Percentiles rank a stretch among this genome's conserved stretches.
phyloP scores from a whole-genome alignment of 2,797 vertebrate genomes.

The Diplodus sargus region DNA sequence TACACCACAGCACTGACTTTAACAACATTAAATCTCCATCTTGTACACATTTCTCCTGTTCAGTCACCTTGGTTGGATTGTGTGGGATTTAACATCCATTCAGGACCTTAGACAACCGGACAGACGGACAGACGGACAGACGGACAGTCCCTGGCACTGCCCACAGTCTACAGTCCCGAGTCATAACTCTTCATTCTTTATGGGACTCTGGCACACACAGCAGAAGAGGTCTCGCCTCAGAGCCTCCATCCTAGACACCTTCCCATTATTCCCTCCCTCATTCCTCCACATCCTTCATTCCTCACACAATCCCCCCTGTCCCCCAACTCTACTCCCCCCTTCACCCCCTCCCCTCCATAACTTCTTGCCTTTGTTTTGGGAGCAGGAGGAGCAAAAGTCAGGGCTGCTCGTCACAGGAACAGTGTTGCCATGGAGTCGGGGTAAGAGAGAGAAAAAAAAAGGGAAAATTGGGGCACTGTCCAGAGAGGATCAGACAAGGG shows the following conservation, averaged over 20 bases:
- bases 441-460: constrained; percentile 25
- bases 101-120: constrained; percentile 44
- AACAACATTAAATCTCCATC: constrained; percentile 3
- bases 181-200: constrained; percentile 75
- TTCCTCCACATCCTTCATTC: constrained; percentile 59
- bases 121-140: constrained; percentile 35
- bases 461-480: constrained; percentile 67
- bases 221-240: constrained; percentile 69
- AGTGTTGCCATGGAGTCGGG: constrained; percentile 81
- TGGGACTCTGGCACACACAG: constrained; percentile 60
- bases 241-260: constrained; percentile 76
- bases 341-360: constrained; percentile 52
- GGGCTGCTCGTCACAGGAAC: constrained; percentile 70
- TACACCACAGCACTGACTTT: constrained; percentile 5
- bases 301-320: constrained; percentile 38
- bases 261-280: constrained; percentile 63
- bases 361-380: constrained; percentile 80
- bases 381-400: constrained; percentile 78
- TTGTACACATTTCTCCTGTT: constrained; percentile 18
- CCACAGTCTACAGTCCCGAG: constrained; percentile 37
- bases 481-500: constrained; percentile 76
- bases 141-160: constrained; percentile 55
- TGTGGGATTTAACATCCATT: constrained; percentile 28
- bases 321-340: constrained; percentile 16
- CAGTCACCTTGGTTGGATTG: neutral